phyloP scores from a whole-genome alignment of 37 sponge, comb jelly and placozoan species.

The Oopsacas minuta region DNA sequence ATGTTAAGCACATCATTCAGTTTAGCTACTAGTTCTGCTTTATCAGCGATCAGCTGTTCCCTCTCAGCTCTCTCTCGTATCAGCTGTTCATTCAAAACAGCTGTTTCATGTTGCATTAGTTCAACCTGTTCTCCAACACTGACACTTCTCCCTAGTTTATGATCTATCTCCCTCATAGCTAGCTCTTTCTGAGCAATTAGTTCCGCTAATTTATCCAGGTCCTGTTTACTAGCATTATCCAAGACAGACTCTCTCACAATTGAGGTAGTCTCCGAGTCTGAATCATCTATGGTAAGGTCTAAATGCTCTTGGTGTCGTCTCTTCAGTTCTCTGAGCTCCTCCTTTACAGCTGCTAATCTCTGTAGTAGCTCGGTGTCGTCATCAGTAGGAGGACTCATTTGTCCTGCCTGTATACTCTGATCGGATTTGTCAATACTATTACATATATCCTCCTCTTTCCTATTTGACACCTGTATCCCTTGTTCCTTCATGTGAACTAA shows the following conservation, averaged over 20 bases:
- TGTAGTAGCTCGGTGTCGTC: background rate
- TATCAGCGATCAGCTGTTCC: background rate
- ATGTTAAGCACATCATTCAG: background rate
- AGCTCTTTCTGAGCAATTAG: background rate
- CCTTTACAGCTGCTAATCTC: background rate
- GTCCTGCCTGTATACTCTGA: background rate
- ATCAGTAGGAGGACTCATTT: background rate
- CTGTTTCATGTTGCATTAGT: background rate
- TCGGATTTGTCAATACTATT: background rate
- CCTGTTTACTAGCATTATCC: background rate
- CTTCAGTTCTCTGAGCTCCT: background rate
- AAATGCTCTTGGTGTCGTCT: background rate
- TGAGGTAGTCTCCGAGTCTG: background rate
- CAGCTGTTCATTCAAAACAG: background rate
- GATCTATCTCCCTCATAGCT: background rate
- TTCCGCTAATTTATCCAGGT: background rate
- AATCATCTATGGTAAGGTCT: background rate
- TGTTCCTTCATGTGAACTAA: background rate
- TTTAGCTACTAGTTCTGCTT: background rate
- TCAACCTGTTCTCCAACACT: background rate
- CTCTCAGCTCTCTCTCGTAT: background rate
- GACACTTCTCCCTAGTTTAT: background rate
- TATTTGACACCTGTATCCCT: background rate
- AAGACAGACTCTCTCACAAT: background rate
- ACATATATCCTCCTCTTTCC: background rate